Base-by-base conservation (phyloP, 2,888 invertebrate species). In the Brenthis hecate region DNA sequence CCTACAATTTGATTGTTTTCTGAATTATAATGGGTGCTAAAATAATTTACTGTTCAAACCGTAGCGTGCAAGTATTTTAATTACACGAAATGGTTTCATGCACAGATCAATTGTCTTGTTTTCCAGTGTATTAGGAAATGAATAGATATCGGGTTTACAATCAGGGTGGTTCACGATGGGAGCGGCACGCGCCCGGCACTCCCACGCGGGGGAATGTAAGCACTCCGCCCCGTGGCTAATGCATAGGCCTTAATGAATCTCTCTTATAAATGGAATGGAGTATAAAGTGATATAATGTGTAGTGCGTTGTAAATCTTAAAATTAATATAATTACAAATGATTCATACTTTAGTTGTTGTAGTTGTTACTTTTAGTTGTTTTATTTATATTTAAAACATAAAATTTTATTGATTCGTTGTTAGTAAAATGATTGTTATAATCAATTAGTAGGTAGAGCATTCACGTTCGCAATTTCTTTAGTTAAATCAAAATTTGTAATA, bases 151-250 rank as follows among this genome's bases (percentile, higher is more conserved):
- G 75, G 74, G 68, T 69, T 74, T 61, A 85, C 86, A 85, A 85
- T 81, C 84, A 78, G 86, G 84, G 85, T 80, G 81, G 80, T 82
- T 85, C 88, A 88, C 90, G 89, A 90, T 92, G 93, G 91, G 91
- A 93, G 89, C 87, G 89, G 87, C 92, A 91, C 92, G 92, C 91
- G 91, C 81, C 72, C 81, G 88, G 86, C 91, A 91, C 92, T 92
- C 93, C 92, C 93, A 93, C 93, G 91, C 75, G 82, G 84, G 79
- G 77, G 74, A 79, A 78, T 70, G 73, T 71, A 72, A 72, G 72
- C 76, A 71, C 77, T 72, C 77, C 75, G 76, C 80, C 81, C 81
- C 77, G 77, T 69, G 69, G 74, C 81, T 78, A 84, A 83, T 82
- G 78, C 77, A 70, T 69, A 72, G 69, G 74, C 82, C 75, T 72